Percentiles rank a stretch among this genome's conserved stretches.
These are phyloP conservation scores for Nettapus auritus DNA, from an alignment of 2,113 vertebrate genomes.

Conservation along the genomic window DNA sequence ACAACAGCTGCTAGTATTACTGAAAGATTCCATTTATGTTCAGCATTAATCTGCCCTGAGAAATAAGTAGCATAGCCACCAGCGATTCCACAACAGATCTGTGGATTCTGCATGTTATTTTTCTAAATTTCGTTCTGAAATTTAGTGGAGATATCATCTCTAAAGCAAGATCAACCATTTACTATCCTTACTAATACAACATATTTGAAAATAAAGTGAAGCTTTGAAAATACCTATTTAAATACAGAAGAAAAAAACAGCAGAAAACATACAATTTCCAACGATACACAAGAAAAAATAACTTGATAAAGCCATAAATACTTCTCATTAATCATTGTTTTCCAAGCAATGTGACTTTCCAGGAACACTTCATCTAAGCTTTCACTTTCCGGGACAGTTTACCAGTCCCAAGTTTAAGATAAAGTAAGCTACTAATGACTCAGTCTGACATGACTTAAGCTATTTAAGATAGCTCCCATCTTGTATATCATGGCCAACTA, in stretches of 20 bases:
- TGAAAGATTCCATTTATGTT: not conserved
- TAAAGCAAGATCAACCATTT: not conserved
- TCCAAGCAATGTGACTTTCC: not conserved
- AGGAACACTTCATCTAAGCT: not conserved
- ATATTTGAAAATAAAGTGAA: not conserved
- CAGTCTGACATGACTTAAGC: not conserved
- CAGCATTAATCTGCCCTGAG: not conserved
- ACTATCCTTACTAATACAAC: not conserved
- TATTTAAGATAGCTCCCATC: not conserved
- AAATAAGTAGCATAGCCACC: not conserved
- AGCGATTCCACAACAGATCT: not conserved
- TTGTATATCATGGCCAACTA: not conserved
- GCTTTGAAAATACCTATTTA: not conserved
- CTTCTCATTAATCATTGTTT: not conserved
- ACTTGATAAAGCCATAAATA: not conserved
- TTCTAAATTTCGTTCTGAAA: not conserved
- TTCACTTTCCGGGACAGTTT: not conserved
- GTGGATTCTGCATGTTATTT: not conserved
- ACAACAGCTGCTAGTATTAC: not conserved
- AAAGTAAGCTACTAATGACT: not conserved
- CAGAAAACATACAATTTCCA: fast-evolving
- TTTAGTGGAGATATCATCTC: not conserved
- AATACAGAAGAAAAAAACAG: not conserved
- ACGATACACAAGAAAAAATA: not conserved
- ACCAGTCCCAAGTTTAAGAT: not conserved